phyloP scores from a whole-genome alignment of 2,113 vertebrate genomes.

The Crotalus viridis region DNA sequence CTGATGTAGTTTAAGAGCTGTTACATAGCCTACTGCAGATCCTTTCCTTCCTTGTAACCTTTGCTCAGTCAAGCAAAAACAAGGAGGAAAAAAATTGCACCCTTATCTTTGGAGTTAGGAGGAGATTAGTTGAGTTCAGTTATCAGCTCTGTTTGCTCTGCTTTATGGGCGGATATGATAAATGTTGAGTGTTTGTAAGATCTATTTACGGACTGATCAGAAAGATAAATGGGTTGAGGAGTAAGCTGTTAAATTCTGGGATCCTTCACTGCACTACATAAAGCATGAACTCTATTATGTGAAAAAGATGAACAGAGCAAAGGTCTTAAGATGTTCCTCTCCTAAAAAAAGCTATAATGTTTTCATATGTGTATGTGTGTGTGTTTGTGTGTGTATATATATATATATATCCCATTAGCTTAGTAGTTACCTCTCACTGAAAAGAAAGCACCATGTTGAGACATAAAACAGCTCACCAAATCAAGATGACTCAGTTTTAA shows the following conservation, averaged over 20 bases:
- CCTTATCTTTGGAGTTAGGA: conserved; percentile 9
- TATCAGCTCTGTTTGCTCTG: conserved; percentile 8
- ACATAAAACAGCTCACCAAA: conserved; percentile 11
- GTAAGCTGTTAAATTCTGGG: conserved; percentile 16
- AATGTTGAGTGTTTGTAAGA: conserved; percentile 19
- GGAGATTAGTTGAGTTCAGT: conserved; percentile 11
- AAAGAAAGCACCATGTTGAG: neutral
- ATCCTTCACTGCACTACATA: conserved; percentile 5
- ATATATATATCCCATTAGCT: conserved; percentile 10
- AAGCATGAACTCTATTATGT: conserved; percentile 6
- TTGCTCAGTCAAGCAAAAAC: neutral
- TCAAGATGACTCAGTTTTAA: conserved; percentile 13
- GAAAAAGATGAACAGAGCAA: conserved; percentile 9
- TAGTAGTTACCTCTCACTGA: conserved; percentile 4
- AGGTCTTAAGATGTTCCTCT: conserved; percentile 16
- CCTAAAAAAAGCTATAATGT: neutral
- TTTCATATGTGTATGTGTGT: neutral
- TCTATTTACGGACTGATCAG: conserved; percentile 14
- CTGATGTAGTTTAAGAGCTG: neutral
- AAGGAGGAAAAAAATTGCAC: neutral
- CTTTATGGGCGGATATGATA: conserved; percentile 18
- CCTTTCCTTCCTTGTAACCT: neutral
- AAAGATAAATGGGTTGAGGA: conserved; percentile 19
- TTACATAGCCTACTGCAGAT: neutral
- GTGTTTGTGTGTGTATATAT: too few species aligned